Conservation (phyloP, 2,888 invertebrate genomes). For the Oligia latruncula region DNA sequence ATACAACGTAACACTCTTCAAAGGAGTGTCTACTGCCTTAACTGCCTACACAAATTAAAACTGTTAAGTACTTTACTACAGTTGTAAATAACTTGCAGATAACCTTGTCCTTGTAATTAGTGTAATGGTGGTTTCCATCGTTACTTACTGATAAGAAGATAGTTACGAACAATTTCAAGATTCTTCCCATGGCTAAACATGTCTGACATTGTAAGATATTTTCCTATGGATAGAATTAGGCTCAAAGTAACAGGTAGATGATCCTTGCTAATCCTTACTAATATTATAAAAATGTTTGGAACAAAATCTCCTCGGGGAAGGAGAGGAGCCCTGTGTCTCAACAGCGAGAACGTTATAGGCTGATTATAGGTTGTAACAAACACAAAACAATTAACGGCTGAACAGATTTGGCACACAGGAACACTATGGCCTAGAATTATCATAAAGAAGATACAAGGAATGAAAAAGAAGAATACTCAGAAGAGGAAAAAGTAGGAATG, state of each 20-base stretch:
- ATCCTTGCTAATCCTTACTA: neutral
- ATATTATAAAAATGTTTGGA: too few relatives aligned
- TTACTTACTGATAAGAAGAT: conserved; percentile 42
- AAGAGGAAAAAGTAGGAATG: neutral
- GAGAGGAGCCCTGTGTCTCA: too few relatives aligned
- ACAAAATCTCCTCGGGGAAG: too few relatives aligned
- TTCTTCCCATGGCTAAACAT: conserved; percentile 3
- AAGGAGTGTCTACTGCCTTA: neutral
- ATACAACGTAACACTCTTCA: neutral
- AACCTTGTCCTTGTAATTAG: conserved; percentile 63
- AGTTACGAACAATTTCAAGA: conserved; percentile 26
- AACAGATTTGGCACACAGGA: neutral
- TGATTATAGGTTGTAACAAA: too few relatives aligned
- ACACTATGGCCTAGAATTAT: neutral
- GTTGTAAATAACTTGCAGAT: conserved; percentile 58
- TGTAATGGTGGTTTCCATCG: conserved; percentile 39
- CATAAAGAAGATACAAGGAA: neutral
- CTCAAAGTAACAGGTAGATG: neutral
- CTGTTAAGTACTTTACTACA: conserved; percentile 20
- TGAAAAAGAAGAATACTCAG: neutral
- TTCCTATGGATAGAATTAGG: neutral
- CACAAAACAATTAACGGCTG: neutral
- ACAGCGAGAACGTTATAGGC: too few relatives aligned
- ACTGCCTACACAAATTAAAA: conserved; percentile 38
- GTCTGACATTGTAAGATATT: neutral